Base-by-base conservation (phyloP, 2,797 vertebrate genomes). In the Sebastes goodei region DNA sequence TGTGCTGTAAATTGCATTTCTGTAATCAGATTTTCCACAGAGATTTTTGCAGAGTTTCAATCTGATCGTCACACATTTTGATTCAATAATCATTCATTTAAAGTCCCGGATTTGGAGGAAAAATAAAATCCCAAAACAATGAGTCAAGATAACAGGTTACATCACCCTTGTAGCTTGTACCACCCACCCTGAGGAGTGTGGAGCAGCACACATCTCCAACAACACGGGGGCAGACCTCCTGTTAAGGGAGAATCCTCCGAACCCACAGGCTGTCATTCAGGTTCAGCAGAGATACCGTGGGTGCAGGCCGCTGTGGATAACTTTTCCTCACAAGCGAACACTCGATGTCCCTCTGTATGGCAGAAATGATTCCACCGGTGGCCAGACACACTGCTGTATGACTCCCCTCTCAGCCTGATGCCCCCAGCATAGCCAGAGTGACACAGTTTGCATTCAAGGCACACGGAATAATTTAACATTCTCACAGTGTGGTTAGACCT, bases 401-500 rank as follows among this genome's bases (percentile, higher is more conserved):
- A 23, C 38, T 38, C 20, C 27, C 30, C 25, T 35, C 57, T 67
- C 38, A 61, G 73, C 27, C 30, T 29, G 52, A 66, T 38, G 38
- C 60, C 33, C 57, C 11, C 29, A 38, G 62, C 49, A 49, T 61
- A 33, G n/a, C 46, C 42, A 60, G 11, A 63, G 69, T 69, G n/a
- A 78, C 59, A 73, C 10, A 60, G 46, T 64, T 86, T 71, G 6
- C 62, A 78, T 78, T 80, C 42, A 21, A 64, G 68, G 33, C 42
- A 17, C 55, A 77, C 5, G 6, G 30, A 69, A 46, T 12, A 74
- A 68, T 72, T 82, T 55, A n/a, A 57, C 68, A 72, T 74, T 53
- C 33, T 71, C 23, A 6, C 42, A 61, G 32, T 32, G 7, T n/a
- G 30, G 35, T 67, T 55, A 71, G 15, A 11, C 53, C 29, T 60